A percentile compares a stretch with the other conserved stretches of the same genome.
Evolutionary conservation across 1,140 invertebrate genomes (phyloP).

Genomic region (Drosophila fuyamai): DNA sequence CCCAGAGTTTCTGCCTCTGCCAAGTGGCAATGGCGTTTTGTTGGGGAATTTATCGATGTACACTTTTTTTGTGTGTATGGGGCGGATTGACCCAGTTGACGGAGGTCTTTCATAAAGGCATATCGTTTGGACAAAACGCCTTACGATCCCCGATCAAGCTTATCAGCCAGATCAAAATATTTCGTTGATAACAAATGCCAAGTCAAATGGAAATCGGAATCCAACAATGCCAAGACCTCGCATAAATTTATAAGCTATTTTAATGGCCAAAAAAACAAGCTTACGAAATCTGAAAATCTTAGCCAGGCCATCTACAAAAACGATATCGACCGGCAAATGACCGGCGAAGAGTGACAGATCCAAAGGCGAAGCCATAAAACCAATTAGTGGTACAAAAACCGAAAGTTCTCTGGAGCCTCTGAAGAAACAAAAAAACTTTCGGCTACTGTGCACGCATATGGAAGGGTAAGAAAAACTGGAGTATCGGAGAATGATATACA

Average conservation of each 20-base stretch:
- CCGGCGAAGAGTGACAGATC: slow-evolving; percentile 25
- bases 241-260: slow-evolving; percentile 71
- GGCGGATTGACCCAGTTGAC: slow-evolving; percentile 60
- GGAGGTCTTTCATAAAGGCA: slow-evolving; percentile 48
- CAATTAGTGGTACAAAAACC: slow-evolving; percentile 53
- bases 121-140: slow-evolving; percentile 41
- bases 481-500: slow-evolving; percentile 40
- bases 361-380: slow-evolving; percentile 47
- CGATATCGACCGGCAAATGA: slow-evolving; percentile 58
- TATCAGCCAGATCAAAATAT: slow-evolving; percentile 66
- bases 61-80: slow-evolving; percentile 6
- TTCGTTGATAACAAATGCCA: slow-evolving; percentile 68
- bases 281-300: slow-evolving; percentile 49
- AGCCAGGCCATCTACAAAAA: slow-evolving; percentile 24
- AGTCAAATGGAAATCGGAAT: slow-evolving; percentile 45
- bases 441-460: slow-evolving; percentile 47
- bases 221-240: slow-evolving; percentile 62
- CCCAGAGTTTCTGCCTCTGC: slow-evolving; percentile 20
- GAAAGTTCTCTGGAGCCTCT: slow-evolving; percentile 4
- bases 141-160: slow-evolving; percentile 42
- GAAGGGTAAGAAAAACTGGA: slow-evolving; percentile 16
- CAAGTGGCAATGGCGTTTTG: slow-evolving; percentile 71
- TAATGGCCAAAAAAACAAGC: slow-evolving; percentile 47
- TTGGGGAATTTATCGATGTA: slow-evolving; percentile 60
- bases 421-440: slow-evolving; percentile 15